These are phyloP conservation scores for Drosophila rellima DNA, from an alignment of 2,888 invertebrate genomes.

Conservation along the genomic window DNA sequence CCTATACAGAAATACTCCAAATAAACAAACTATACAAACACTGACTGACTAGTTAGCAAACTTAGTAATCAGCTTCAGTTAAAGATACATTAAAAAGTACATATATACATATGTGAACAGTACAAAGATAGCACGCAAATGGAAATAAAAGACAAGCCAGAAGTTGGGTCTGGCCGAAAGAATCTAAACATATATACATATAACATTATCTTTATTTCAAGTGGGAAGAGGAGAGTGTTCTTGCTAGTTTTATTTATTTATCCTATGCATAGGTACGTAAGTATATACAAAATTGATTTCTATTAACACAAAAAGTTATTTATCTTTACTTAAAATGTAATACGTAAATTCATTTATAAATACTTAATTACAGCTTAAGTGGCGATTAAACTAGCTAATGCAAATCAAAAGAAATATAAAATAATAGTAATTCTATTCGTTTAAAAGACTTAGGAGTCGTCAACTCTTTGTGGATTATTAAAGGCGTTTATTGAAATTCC, in stretches of 20 bases:
- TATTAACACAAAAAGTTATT: slow-evolving; percentile 28
- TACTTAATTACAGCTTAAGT: slow-evolving; percentile 31
- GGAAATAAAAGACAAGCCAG: slow-evolving; percentile 39
- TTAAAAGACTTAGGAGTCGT: slow-evolving; percentile 20
- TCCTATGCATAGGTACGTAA: slow-evolving; percentile 28
- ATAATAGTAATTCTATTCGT: slow-evolving; percentile 40
- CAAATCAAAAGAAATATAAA: slow-evolving; percentile 9
- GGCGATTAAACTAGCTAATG: slow-evolving; percentile 11
- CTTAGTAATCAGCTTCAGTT: slow-evolving; percentile 2
- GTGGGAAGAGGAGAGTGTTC: background rate
- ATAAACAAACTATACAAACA: background rate
- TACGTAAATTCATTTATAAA: slow-evolving; percentile 43
- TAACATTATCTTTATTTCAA: slow-evolving; percentile 38
- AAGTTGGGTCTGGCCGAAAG: slow-evolving; percentile 1
- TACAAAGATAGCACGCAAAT: background rate
- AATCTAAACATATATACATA: slow-evolving; percentile 6
- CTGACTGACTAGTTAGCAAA: slow-evolving; percentile 4
- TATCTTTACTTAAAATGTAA: slow-evolving; percentile 1
- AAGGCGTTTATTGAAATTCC: slow-evolving; percentile 73
- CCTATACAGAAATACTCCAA: background rate
- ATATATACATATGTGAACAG: background rate
- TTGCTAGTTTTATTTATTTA: slow-evolving; percentile 27
- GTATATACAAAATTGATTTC: slow-evolving; percentile 34
- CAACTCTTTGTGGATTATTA: slow-evolving; percentile 49
- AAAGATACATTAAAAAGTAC: background rate